These are phyloP conservation scores for Leucopsar rothschildi DNA, from an alignment of 2,113 vertebrate species.

Conservation along the genomic window DNA sequence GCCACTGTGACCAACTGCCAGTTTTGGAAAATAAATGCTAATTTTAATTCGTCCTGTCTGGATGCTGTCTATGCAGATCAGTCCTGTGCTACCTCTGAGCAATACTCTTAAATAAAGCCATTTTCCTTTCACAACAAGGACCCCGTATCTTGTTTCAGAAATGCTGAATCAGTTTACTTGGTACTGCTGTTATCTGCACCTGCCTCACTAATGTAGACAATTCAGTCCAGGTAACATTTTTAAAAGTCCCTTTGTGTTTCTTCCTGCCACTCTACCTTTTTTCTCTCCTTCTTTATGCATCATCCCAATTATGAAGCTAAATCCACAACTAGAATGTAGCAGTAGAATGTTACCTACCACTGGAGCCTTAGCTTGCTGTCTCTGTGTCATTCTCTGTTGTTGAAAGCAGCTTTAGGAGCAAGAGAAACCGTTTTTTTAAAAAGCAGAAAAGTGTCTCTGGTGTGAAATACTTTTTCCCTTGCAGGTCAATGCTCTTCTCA, in stretches of 20 bases:
- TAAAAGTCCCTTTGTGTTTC: not conserved
- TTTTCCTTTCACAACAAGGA: not conserved
- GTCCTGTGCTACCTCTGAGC: constrained; percentile 23
- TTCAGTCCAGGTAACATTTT: not conserved
- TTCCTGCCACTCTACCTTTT: not conserved
- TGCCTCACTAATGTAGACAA: not conserved
- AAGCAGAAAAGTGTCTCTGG: not conserved
- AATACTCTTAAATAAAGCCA: constrained; percentile 17
- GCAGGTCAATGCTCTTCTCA: not conserved
- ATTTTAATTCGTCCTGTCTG: not conserved
- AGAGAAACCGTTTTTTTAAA: not conserved
- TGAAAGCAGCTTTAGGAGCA: not conserved
- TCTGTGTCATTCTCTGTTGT: not conserved
- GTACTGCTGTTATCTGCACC: not conserved
- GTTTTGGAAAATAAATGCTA: not conserved
- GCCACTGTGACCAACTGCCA: not conserved
- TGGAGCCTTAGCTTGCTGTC: not conserved
- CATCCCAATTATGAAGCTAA: not conserved
- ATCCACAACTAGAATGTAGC: not conserved
- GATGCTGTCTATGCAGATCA: not conserved
- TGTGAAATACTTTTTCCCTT: not conserved
- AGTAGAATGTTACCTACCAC: not conserved
- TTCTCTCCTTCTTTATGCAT: not conserved
- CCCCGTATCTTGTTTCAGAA: not conserved
- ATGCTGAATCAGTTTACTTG: not conserved